Evolutionary conservation across 2,797 vertebrate species (phyloP).

Genomic region (Anguilla obscura): DNA sequence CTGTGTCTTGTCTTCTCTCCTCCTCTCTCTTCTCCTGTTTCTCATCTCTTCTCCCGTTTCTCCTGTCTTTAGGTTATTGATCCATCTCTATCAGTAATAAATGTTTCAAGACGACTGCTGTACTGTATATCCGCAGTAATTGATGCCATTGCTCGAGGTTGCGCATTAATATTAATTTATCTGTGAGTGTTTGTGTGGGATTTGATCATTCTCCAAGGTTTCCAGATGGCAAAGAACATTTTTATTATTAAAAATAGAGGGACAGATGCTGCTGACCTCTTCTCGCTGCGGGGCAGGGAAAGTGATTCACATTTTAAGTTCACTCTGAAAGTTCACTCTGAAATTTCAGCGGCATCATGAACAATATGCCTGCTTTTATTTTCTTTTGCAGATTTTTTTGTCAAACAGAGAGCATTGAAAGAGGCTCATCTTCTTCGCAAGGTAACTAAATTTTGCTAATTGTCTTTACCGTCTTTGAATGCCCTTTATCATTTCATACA

Average conservation of each 20-base stretch:
- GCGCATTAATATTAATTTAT: conserved; percentile 48
- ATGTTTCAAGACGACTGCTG: conserved; percentile 46
- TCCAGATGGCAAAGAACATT: conserved; percentile 49
- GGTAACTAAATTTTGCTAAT: background rate
- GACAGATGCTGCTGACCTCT: conserved; percentile 39
- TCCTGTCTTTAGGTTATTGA: conserved; percentile 40
- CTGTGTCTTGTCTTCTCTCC: conserved; percentile 20
- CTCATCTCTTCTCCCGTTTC: background rate
- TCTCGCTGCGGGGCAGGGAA: background rate
- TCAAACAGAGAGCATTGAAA: background rate
- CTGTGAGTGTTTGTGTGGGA: conserved; percentile 43
- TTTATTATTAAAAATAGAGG: conserved; percentile 42
- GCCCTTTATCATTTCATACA: background rate
- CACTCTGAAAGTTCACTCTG: background rate
- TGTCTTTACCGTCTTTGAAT: background rate
- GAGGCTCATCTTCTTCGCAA: background rate
- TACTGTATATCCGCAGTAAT: conserved; percentile 43
- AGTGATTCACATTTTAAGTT: background rate
- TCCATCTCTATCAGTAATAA: conserved; percentile 47
- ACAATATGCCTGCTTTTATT: background rate
- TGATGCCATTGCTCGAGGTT: conserved; percentile 43
- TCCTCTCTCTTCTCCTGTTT: conserved; percentile 3
- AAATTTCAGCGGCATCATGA: background rate
- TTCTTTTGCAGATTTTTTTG: background rate
- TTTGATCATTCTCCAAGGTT: conserved; percentile 49